A percentile compares a stretch with the other conserved stretches of the same genome.
phyloP scores from a whole-genome alignment of 2,113 vertebrate genomes.

The Tamias sibiricus region DNA sequence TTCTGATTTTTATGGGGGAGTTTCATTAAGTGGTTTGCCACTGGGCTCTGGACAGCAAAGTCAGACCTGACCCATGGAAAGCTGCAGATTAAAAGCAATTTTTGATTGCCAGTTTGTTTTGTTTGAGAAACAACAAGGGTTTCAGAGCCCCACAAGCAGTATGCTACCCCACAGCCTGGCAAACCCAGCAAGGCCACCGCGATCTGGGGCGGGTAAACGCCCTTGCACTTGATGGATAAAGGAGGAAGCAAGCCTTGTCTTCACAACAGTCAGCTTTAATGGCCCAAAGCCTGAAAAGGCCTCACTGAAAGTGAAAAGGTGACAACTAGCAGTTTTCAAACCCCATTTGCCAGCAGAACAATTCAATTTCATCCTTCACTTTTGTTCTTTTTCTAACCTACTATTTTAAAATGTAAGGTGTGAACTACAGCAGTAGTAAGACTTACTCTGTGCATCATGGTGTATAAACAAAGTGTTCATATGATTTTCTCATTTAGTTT shows the following conservation, averaged over 20 bases:
- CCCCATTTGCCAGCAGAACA: background rate
- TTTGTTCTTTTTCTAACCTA: background rate
- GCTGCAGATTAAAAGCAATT: background rate
- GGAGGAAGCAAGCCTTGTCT: background rate
- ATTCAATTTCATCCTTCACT: background rate
- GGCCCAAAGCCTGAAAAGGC: background rate
- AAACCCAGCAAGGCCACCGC: background rate
- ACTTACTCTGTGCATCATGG: background rate
- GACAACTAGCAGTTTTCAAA: background rate
- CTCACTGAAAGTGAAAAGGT: background rate
- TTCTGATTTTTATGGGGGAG: conserved; percentile 2
- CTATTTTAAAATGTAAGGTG: background rate
- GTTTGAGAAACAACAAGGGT: background rate
- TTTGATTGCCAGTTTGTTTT: background rate
- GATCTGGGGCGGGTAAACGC: background rate
- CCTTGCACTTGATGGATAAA: background rate
- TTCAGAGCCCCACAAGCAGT: background rate
- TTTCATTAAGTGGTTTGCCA: conserved; percentile 38
- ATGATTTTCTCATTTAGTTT: background rate
- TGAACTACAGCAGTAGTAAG: background rate
- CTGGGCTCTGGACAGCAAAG: background rate
- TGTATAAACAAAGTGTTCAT: background rate
- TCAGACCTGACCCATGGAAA: background rate
- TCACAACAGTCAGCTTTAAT: background rate
- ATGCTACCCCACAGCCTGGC: background rate